phyloP scores from a whole-genome alignment of 2,113 vertebrate genomes.

The Grammomys dolichurus region DNA sequence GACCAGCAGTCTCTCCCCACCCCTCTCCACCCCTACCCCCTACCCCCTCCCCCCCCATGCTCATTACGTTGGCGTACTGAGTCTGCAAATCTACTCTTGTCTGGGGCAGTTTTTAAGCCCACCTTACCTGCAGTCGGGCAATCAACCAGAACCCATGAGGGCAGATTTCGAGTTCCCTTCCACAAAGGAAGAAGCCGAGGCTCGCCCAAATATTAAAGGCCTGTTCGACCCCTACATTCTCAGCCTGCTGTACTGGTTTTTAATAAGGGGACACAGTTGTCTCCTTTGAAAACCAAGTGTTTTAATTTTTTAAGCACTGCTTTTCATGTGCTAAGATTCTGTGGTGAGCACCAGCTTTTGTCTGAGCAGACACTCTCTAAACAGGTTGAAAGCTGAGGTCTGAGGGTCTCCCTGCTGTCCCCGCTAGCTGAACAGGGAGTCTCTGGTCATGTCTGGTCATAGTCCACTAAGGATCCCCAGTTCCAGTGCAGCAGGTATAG shows the following conservation, averaged over 20 bases:
- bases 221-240: neutral
- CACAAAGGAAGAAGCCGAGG: accelerated
- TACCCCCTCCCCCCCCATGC: too few species aligned
- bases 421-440: too few species aligned
- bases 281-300: neutral
- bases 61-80: accelerated
- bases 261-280: too few species aligned
- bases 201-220: neutral
- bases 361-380: neutral
- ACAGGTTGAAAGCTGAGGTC: too few species aligned
- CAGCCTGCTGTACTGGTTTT: neutral
- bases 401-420: too few species aligned
- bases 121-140: accelerated
- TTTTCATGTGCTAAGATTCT: neutral
- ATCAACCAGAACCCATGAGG: accelerated
- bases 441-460: neutral
- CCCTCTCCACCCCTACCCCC: too few species aligned
- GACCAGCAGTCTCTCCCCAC: neutral
- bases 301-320: neutral
- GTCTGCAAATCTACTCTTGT: neutral
- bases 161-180: accelerated
- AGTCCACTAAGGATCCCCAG: accelerated
- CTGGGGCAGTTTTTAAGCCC: neutral
- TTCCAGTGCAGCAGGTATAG: neutral
- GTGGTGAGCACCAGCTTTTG: neutral